Base-by-base conservation (phyloP, 1,140 invertebrate genomes). In the Drosophila rufa region DNA sequence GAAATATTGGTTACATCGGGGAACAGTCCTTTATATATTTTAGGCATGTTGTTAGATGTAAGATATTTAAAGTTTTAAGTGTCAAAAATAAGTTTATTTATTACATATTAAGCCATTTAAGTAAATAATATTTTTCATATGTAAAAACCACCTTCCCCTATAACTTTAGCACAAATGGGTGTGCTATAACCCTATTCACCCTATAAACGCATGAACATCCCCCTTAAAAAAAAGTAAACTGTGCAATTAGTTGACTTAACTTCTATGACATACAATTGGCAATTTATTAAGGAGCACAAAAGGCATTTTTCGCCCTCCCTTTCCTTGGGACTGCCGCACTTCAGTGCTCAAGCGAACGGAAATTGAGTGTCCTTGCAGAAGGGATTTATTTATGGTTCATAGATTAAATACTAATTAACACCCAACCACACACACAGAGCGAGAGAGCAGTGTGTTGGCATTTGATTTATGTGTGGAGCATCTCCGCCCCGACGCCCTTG, bases 321-420 rank as follows among this genome's bases (percentile, higher is more conserved):
- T 27, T 22, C 33, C 36, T n/a, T n/a, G 9, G 9, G 17, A 30
- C n/a, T 45, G 36, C 19, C 46, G 38, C 70, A 74, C 70, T 74
- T 73, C 46, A 45, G 69, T 73, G 46, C 64, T 78, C 48, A 78
- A 68, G 75, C 57, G 59, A 66, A 70, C 62, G 80, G 64, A 89
- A 86, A 89, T 89, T 85, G 79, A 90, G 85, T 89, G 85, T 90
- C 79, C 69, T 82, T 87, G 65, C 73, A 79, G 42, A 75, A 83
- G 74, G 81, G 86, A 90, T 90, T 90, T 90, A 90, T 90, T 90
- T 90, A 90, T 91, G 85, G 86, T 82, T 90, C 85, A 90, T 85
- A 90, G 85, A 90, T 90, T 90, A 90, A 90, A 90, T 90, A 90
- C 85, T 90, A 90, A 90, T 90, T 90, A 90, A 90, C 85, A 90